These are phyloP conservation scores for Pluvialis apricaria DNA, from an alignment of 2,113 vertebrate genomes.

Conservation along the genomic window DNA sequence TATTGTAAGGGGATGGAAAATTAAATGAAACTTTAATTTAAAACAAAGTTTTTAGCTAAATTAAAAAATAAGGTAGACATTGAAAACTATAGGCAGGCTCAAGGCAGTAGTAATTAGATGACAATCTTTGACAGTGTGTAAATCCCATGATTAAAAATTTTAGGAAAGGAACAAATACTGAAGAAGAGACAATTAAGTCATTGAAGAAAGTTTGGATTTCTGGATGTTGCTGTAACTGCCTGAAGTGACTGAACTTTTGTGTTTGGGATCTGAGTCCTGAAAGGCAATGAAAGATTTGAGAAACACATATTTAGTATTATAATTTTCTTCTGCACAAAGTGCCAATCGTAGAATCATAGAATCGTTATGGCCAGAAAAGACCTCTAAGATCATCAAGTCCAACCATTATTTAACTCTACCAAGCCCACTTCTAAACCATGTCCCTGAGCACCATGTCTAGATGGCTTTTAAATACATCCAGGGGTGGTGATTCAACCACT, in stretches of 20 bases:
- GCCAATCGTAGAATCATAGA: neutral
- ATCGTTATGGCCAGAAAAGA: no score
- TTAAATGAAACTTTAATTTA: neutral
- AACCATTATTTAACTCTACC: no score
- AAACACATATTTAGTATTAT: neutral
- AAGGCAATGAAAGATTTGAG: neutral
- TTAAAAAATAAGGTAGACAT: neutral
- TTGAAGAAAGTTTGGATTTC: neutral
- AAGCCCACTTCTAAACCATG: no score
- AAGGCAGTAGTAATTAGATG: neutral
- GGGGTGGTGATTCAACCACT: no score
- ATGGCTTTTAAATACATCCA: no score
- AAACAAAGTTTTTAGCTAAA: neutral
- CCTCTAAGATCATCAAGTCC: no score
- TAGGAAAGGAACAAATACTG: neutral
- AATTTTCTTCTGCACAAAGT: neutral
- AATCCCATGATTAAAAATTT: neutral
- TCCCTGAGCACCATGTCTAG: no score
- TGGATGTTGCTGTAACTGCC: neutral
- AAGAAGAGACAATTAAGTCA: neutral
- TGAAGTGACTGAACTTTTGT: neutral
- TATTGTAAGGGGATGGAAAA: neutral
- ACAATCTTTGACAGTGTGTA: neutral
- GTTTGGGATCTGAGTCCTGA: neutral
- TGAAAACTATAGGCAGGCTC: neutral